Conservation (phyloP, 2,888 invertebrate species). For the Idaea dimidiata region DNA sequence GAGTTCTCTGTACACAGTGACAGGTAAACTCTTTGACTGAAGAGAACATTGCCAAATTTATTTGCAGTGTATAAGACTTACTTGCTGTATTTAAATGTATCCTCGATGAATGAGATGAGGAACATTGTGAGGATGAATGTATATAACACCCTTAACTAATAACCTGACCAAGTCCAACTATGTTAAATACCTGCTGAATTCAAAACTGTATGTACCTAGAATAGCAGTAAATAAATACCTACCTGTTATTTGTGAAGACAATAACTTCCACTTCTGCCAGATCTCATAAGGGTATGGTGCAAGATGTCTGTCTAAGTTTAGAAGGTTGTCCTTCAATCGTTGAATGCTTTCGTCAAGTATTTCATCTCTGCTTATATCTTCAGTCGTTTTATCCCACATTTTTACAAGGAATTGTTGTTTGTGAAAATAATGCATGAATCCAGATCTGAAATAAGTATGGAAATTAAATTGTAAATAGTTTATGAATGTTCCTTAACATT, state of each 20-base stretch:
- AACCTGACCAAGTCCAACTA: too few relatives aligned
- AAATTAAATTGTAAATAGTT: too few relatives aligned
- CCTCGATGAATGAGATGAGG: too few relatives aligned
- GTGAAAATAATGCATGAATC: slow-evolving; percentile 92
- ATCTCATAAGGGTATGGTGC: slow-evolving; percentile 96
- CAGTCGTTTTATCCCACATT: slow-evolving; percentile 90
- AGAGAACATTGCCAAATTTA: too few relatives aligned
- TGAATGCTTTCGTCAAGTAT: slow-evolving; percentile 84
- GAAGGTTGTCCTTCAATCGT: slow-evolving; percentile 84
- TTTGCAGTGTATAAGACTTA: too few relatives aligned
- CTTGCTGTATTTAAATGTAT: too few relatives aligned
- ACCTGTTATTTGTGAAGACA: slow-evolving; percentile 86
- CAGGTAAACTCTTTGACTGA: too few relatives aligned
- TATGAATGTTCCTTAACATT: too few relatives aligned
- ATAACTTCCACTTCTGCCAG: slow-evolving; percentile 91
- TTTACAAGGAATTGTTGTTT: slow-evolving; percentile 91
- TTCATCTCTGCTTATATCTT: slow-evolving; percentile 86
- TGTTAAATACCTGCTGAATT: too few relatives aligned
- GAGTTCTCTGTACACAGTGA: too few relatives aligned
- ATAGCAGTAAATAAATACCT: slow-evolving; percentile 23
- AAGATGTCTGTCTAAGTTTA: slow-evolving; percentile 87
- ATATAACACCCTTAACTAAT: too few relatives aligned
- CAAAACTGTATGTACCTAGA: neutral
- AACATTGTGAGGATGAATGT: too few relatives aligned
- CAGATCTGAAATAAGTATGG: slow-evolving; percentile 76